phyloP scores from a whole-genome alignment of 1,140 invertebrate genomes.

The Pseudomyrmex gracilis region DNA sequence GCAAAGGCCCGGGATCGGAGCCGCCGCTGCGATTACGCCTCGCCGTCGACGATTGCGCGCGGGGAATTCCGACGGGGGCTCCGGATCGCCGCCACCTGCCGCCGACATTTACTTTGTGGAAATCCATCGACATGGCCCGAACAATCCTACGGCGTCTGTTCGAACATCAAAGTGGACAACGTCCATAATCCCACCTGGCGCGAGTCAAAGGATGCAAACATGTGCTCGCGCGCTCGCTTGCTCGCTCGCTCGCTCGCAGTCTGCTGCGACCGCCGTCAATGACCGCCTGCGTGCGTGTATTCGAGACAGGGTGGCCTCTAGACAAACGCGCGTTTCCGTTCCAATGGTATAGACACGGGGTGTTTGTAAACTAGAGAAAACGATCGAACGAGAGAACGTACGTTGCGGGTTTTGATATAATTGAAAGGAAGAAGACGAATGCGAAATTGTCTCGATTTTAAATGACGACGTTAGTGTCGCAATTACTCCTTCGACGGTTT shows the following conservation, averaged over 20 bases:
- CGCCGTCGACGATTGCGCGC: constrained; percentile 65
- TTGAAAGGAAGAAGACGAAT: not conserved
- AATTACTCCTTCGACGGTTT: constrained; percentile 16
- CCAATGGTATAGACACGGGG: not conserved
- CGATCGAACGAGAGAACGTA: not conserved
- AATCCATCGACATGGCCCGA: constrained; percentile 67
- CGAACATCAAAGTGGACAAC: constrained; percentile 77
- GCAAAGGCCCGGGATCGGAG: constrained; percentile 54
- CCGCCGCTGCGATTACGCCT: constrained; percentile 63
- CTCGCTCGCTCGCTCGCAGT: not conserved
- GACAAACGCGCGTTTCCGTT: constrained; percentile 27
- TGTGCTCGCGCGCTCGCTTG: not conserved
- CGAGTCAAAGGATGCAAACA: constrained; percentile 70
- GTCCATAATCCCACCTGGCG: constrained; percentile 69
- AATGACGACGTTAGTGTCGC: not conserved
- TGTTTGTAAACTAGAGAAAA: not conserved
- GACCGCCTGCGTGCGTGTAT: constrained; percentile 15
- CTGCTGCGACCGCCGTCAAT: not conserved
- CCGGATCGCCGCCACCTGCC: constrained; percentile 62
- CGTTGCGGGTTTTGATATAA: not conserved
- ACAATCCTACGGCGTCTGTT: constrained; percentile 69
- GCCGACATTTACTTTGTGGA: constrained; percentile 76
- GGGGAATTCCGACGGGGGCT: constrained; percentile 59
- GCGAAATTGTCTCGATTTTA: not conserved
- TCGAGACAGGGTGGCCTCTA: constrained; percentile 23